Percentiles rank a stretch among this genome's conserved stretches.
Conservation (phyloP, 2,888 invertebrate genomes). For the Hypomecis atomaria region DNA sequence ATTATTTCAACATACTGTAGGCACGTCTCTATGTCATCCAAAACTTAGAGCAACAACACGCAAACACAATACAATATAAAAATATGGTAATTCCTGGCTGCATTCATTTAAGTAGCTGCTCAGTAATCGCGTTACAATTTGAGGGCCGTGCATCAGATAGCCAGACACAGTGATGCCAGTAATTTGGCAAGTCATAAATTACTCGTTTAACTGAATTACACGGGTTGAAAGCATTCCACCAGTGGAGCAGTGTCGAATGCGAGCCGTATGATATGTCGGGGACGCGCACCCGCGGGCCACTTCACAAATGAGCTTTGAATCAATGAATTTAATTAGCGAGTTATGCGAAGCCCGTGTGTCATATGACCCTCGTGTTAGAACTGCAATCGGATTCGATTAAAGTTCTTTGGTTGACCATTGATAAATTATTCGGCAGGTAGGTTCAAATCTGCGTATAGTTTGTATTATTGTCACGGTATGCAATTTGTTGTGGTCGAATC, state of each 20-base stretch:
- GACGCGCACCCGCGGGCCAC: conserved; percentile 50
- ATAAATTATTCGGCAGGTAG: neutral
- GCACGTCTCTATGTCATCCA: neutral
- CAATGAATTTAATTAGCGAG: conserved; percentile 70
- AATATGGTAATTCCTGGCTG: conserved; percentile 11
- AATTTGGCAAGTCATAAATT: conserved; percentile 82
- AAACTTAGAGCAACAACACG: neutral
- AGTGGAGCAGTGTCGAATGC: conserved; percentile 55
- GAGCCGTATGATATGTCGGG: conserved; percentile 38
- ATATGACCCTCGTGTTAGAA: conserved; percentile 4
- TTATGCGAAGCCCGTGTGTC: conserved; percentile 17
- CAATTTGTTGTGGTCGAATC: no score
- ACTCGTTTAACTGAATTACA: conserved; percentile 84
- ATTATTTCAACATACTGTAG: no score
- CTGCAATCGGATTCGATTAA: conserved; percentile 9
- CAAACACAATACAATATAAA: conserved; percentile 14
- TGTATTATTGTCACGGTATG: no score
- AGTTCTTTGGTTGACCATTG: conserved; percentile 6
- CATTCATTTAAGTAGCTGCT: conserved; percentile 37
- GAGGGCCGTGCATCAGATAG: conserved; percentile 58
- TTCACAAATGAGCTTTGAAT: conserved; percentile 72
- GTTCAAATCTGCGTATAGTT: no score
- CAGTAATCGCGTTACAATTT: conserved; percentile 46
- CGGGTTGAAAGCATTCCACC: conserved; percentile 79
- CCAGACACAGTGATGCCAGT: conserved; percentile 73